A percentile compares a stretch with the other conserved stretches of the same genome.
Conservation (phyloP, 1,140 invertebrate species). For the Octopus bimaculoides region DNA sequence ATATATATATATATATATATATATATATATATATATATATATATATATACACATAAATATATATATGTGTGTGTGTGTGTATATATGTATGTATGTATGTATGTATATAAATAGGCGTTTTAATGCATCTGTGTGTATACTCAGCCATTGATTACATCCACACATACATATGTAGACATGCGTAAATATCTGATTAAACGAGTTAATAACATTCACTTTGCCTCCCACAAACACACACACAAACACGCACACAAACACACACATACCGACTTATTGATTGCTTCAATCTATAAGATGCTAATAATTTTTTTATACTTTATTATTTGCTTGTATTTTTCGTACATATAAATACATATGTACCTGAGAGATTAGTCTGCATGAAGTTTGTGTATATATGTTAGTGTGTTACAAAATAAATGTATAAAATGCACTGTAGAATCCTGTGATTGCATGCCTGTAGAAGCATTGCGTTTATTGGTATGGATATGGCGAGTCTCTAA, state of each 20-base stretch:
- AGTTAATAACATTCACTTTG: neutral
- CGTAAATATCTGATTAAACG: neutral
- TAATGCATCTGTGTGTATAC: neutral
- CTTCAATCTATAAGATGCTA: too few relatives aligned
- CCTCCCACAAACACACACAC: neutral
- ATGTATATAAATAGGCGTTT: neutral
- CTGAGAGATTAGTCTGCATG: too few relatives aligned
- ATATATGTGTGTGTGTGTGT: neutral
- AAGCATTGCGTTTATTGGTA: too few relatives aligned
- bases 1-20: constrained; percentile 22
- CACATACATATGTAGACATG: neutral
- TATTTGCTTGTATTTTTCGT: too few relatives aligned
- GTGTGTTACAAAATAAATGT: too few relatives aligned
- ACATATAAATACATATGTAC: too few relatives aligned
- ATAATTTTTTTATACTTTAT: too few relatives aligned
- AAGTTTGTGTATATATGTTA: too few relatives aligned
- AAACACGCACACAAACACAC: neutral
- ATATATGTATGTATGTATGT: neutral
- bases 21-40: constrained; percentile 18
- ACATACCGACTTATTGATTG: neutral
- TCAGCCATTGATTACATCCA: neutral
- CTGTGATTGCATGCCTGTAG: too few relatives aligned
- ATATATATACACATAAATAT: neutral
- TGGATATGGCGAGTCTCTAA: too few relatives aligned
- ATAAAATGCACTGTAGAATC: too few relatives aligned